Evolutionary conservation across 2,113 vertebrate species (phyloP).

Genomic region (Archilochus colubris): DNA sequence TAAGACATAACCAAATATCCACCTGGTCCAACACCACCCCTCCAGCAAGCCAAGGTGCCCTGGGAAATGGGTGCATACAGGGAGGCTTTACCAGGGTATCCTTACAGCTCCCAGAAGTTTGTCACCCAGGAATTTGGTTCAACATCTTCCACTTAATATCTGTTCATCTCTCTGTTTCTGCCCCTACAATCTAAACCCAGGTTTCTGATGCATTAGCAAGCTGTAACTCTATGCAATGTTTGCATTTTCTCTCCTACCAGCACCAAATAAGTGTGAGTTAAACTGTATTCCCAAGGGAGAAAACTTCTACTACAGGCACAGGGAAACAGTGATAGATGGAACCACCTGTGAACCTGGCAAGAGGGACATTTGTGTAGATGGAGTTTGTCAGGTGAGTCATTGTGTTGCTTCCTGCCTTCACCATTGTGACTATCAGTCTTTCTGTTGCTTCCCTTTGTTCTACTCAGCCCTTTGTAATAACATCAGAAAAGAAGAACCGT

Average conservation of each 20-base stretch:
- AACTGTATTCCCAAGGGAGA: constrained; percentile 97
- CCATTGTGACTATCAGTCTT: not conserved
- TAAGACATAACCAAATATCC: not conserved
- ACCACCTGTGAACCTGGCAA: constrained; percentile 91
- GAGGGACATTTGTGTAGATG: constrained; percentile 87
- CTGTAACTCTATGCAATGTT: not conserved
- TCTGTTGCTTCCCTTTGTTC: not conserved
- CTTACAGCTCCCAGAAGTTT: not conserved
- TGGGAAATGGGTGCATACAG: not conserved
- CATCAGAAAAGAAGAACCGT: not conserved
- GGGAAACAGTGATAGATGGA: constrained; percentile 85
- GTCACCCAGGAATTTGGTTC: not conserved
- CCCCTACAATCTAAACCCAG: not conserved
- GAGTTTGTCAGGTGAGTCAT: constrained; percentile 85
- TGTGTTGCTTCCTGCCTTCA: not conserved
- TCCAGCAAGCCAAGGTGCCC: not conserved
- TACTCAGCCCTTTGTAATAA: not conserved
- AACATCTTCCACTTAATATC: not conserved
- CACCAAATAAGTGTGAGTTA: constrained; percentile 92
- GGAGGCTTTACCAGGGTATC: not conserved
- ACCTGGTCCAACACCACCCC: not conserved
- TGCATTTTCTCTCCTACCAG: constrained; percentile 68
- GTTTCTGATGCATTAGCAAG: not conserved
- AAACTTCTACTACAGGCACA: constrained; percentile 92
- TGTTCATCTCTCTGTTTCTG: not conserved